A percentile compares a stretch with the other conserved stretches of the same genome.
phyloP scores from a whole-genome alignment of 2,797 vertebrate genomes.

The Amniataba percoides region DNA sequence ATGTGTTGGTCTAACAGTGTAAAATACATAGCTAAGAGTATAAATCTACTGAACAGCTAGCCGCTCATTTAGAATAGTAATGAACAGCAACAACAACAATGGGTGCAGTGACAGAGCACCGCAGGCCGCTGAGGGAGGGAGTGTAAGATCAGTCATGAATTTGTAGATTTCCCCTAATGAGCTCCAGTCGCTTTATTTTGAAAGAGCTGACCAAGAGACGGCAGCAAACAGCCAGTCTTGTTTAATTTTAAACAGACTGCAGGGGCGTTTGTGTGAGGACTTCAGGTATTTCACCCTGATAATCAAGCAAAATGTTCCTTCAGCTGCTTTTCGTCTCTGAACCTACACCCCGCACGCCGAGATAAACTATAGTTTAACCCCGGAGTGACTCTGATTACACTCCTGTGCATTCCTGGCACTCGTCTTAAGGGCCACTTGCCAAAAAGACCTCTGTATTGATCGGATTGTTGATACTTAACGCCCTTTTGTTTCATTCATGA shows the following conservation, averaged over 20 bases:
- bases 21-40: neutral
- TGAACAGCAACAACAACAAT: constrained; percentile 11
- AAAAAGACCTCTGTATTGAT: constrained; percentile 68
- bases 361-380: constrained; percentile 48
- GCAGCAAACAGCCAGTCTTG: constrained; percentile 15
- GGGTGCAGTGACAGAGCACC: constrained; percentile 16
- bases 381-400: constrained; percentile 48
- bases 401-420: constrained; percentile 59
- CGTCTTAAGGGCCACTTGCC: constrained; percentile 66
- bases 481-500: constrained; percentile 81
- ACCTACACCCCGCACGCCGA: constrained; percentile 22
- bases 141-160: constrained; percentile 39
- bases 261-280: neutral
- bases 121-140: neutral
- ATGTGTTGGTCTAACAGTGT: neutral
- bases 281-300: constrained; percentile 32
- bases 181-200: constrained; percentile 1
- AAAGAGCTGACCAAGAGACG: constrained; percentile 35
- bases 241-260: constrained; percentile 10
- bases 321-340: constrained; percentile 21
- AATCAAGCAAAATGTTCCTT: constrained; percentile 41
- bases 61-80: constrained; percentile 11
- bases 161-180: constrained; percentile 18
- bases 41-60: neutral
- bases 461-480: constrained; percentile 57